Conservation (phyloP, 2,797 vertebrate species). For the Ctenochaetus hawaiiensis region DNA sequence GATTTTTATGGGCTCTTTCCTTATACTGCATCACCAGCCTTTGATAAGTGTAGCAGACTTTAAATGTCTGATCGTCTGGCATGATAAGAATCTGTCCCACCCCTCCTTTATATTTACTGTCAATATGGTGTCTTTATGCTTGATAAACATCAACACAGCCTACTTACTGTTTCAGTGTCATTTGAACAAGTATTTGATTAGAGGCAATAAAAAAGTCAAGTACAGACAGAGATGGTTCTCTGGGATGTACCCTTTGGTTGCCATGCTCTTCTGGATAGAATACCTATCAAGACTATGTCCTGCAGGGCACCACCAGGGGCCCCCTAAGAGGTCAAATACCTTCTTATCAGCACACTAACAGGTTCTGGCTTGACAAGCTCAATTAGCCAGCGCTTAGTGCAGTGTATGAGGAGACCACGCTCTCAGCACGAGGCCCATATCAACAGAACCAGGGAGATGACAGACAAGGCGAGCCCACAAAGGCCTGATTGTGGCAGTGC, state of each 20-base stretch:
- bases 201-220: conserved; percentile 11
- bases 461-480: conserved; percentile 82
- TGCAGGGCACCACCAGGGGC: conserved; percentile 43
- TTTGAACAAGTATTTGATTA: conserved; percentile 5
- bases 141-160: conserved; percentile 7
- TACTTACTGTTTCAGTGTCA: neutral
- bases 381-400: conserved; percentile 83
- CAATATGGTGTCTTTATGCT: neutral
- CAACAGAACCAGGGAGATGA: conserved; percentile 84
- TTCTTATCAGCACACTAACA: conserved; percentile 85
- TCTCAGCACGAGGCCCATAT: conserved; percentile 81
- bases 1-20: conserved; percentile 59
- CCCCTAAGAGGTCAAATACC: conserved; percentile 77
- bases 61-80: conserved; percentile 32
- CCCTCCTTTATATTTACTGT: conserved; percentile 3
- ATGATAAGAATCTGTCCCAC: conserved; percentile 40
- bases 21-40: conserved; percentile 59
- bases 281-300: conserved; percentile 44
- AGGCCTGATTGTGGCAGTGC: conserved; percentile 73
- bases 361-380: conserved; percentile 84
- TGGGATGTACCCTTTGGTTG: neutral
- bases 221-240: conserved; percentile 8
- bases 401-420: conserved; percentile 69
- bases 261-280: conserved; percentile 4
- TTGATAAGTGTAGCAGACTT: conserved; percentile 51